Evolutionary conservation across 2,888 invertebrate species (phyloP), one percentile per base, ranked within the genome.

Genomic region (Apeira syringaria): DNA sequence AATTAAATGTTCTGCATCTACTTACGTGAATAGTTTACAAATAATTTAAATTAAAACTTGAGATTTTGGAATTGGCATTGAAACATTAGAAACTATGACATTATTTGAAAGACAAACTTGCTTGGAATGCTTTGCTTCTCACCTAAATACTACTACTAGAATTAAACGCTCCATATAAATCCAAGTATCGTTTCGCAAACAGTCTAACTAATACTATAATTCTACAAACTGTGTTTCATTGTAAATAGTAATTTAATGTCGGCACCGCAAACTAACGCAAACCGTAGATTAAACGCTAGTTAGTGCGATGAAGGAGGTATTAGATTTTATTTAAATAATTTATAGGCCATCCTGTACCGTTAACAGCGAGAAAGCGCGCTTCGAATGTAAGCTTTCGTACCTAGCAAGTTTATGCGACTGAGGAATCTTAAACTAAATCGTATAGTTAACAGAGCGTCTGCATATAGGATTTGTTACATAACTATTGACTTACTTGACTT

Each of bases 281-380:
- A 31, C 1, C 6, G 20, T 2, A 20, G 20, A 20, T 20, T 20
- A 20, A 20, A 7, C 7, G 20, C 7, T 7, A 20, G 20, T 7
- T 20, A 6, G 20, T 7, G 2, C 20, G 20, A 2, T 20, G 20
- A 7, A 20, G 7, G 20, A 20, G 36, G 28, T 31, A 35, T 38
- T 37, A 41, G 41, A 42, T 42, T 47, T 47, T 37, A 47, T 47
- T 41, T 42, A 33, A 37, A 47, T 41, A 47, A 47, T 47, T 41
- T 47, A 47, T 42, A 37, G 30, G 13, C 25, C n/a, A 47, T 31
- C 18, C 33, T 37, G 34, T 28, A 30, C 41, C 41, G 47, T 46
- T 41, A 41, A 36, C 37, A 26, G 47, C 22, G 34, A 30, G 44
- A 44, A 44, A 44, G 44, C 30, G 15, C 24, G 20, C 33, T 35